A percentile compares a stretch with the other conserved stretches of the same genome.
Conservation (phyloP, 2,888 invertebrate species). For the Zaprionus bogoriensis region DNA sequence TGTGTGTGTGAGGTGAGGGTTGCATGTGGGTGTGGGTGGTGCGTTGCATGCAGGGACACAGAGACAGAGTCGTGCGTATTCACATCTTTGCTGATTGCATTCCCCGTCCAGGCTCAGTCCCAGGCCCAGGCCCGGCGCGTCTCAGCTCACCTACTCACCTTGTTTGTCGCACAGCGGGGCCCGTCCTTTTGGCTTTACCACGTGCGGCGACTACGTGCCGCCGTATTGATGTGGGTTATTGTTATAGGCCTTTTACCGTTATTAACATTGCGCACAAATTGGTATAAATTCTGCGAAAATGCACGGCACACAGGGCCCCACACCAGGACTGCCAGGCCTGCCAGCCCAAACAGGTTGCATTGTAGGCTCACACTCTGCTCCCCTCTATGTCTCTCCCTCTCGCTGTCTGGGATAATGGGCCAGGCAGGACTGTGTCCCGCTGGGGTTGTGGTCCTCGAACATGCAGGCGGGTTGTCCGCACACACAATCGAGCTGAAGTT, state of each 20-base stretch:
- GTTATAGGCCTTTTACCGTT: conserved; percentile 74
- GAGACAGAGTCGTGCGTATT: conserved; percentile 9
- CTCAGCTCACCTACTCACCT: conserved; percentile 72
- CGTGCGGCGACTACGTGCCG: conserved; percentile 71
- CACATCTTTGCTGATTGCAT: conserved; percentile 73
- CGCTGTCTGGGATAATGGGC: background rate
- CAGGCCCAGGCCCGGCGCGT: too few species aligned
- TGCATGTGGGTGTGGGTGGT: conserved; percentile 26
- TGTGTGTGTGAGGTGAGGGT: conserved; percentile 43
- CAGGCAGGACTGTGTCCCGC: background rate
- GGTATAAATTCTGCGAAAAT: conserved; percentile 73
- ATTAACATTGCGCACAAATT: conserved; percentile 73
- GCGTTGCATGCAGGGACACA: background rate
- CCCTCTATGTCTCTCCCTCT: too few species aligned
- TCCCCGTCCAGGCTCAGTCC: conserved; percentile 46
- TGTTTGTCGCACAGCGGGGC: conserved; percentile 73
- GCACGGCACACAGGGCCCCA: conserved; percentile 37
- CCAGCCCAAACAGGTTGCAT: conserved; percentile 41
- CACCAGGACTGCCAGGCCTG: background rate
- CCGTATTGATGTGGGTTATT: conserved; percentile 75
- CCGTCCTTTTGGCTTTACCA: conserved; percentile 52
- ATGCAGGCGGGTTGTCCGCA: conserved; percentile 32
- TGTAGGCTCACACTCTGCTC: too few species aligned
- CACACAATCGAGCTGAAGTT: conserved; percentile 33
- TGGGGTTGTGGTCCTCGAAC: conserved; percentile 30